These are phyloP conservation scores for Darevskia mixta DNA, from an alignment of 2,797 vertebrate genomes.

Conservation along the genomic window DNA sequence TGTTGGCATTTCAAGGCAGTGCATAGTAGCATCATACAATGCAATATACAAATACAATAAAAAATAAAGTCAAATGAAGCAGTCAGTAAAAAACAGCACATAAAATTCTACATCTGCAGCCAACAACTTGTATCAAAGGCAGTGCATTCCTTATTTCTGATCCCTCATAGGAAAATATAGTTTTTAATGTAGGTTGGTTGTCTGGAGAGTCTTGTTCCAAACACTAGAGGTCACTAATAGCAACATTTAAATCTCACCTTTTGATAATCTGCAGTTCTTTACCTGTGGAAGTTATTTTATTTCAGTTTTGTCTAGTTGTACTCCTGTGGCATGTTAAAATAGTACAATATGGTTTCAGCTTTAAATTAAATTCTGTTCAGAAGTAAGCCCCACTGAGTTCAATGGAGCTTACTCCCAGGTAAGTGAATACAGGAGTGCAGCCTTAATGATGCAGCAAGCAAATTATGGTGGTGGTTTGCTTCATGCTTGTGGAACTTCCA, in stretches of 20 bases:
- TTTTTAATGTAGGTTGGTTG: neutral
- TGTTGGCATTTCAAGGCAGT: no score
- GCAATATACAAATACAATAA: neutral
- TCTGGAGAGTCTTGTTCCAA: neutral
- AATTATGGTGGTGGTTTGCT: neutral
- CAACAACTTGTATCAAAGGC: no score
- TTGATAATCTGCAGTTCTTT: neutral
- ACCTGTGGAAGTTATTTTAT: neutral
- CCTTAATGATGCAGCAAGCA: neutral
- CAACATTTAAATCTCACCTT: neutral
- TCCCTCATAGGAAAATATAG: no score
- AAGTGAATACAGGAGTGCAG: neutral
- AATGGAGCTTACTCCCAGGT: no score
- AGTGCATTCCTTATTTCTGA: no score
- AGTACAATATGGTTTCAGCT: neutral
- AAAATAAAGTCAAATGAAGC: no score
- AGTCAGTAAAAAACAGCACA: no score
- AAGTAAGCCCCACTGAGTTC: neutral
- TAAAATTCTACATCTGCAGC: no score
- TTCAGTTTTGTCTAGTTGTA: neutral
- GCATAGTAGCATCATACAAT: neutral
- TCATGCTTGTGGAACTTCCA: neutral
- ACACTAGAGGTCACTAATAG: conserved; percentile 40
- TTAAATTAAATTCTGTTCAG: neutral
- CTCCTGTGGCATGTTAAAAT: neutral